These are phyloP conservation scores for Gasterosteus nipponicus DNA, from an alignment of 2,113 vertebrate genomes.

Conservation along the genomic window DNA sequence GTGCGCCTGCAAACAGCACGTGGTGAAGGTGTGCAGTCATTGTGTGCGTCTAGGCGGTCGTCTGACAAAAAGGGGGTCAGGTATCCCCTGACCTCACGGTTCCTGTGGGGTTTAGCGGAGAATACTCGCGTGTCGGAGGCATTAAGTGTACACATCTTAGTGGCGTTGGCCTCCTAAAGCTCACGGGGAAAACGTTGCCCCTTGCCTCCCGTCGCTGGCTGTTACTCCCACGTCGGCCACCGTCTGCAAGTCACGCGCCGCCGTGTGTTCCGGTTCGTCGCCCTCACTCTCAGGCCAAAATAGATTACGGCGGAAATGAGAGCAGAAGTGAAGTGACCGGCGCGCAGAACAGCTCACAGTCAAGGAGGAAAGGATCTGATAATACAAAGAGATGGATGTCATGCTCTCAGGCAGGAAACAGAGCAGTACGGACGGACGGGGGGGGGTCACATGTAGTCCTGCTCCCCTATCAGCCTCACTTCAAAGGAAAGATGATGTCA, in stretches of 20 bases:
- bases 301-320: conserved; percentile 46
- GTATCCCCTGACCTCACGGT: background rate
- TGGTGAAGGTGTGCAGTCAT: background rate
- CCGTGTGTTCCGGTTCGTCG: conserved; percentile 59
- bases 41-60: background rate
- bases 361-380: conserved; percentile 15
- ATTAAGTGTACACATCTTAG: background rate
- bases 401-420: conserved; percentile 30
- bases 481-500: conserved; percentile 55
- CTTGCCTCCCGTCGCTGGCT: background rate
- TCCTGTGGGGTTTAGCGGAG: background rate
- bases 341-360: conserved; percentile 9
- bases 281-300: conserved; percentile 43
- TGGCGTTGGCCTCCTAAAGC: background rate
- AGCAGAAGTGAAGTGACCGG: conserved; percentile 29
- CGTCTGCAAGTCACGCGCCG: conserved; percentile 60
- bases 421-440: conserved; percentile 22
- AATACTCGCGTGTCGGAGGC: background rate
- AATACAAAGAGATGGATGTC: conserved; percentile 9
- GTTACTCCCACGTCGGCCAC: conserved; percentile 30
- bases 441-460: conserved; percentile 42
- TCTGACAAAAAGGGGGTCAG: background rate
- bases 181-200: background rate
- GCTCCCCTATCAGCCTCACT: conserved; percentile 42
- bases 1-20: background rate